Evolutionary conservation across 1,140 invertebrate species (phyloP), one percentile per base, ranked within the genome.

Genomic region (Aphaenogaster rudis): DNA sequence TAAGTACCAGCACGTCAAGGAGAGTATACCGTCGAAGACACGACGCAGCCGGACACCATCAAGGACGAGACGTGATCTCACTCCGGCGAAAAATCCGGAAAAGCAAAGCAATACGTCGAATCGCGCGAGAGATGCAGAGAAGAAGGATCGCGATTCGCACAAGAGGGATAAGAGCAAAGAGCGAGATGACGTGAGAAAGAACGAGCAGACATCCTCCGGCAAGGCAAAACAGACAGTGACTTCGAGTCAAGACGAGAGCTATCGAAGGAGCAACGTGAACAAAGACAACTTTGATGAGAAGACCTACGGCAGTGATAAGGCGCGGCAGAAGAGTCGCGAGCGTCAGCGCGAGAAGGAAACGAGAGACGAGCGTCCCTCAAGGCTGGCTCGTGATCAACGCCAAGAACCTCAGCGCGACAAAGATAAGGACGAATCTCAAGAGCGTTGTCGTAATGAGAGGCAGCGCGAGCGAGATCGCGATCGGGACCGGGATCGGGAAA

Each of bases 151-250:
- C 2, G 94, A 94, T 4, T 80, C 88, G 1, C 93, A 95, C 59
- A 95, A 96, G 76, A 91, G 86, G 9, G 94, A 94, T n/a, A 94
- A 94, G 48, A 94, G 92, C 77, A 95, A 94, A 52, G 94, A 95
- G 0, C 89, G 94, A 6, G 94, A 95, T 0, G 94, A 95, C 0
- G 45, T 66, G 0, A 72, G 91, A 2, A 95, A 94, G 39, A 91
- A 42, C 48, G 93, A 95, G 13, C 85, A 72, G 2, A 86, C 42
- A 3, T 42, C 52, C 9, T n/a, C 39, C 8, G 64, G 54, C n/a
- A 90, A 84, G 48, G 5, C 86, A 0, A 95, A 94, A 69, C 88
- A 92, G 1, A 91, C 88, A 15, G 39, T 81, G 21, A 52, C 79
- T 13, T 77, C 88, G 0, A 94, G 74, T 71, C 95, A 95, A 80